Evolutionary conservation across 35 echinoderm and acorn worm genomes (phyloP).

Genomic region (Strongylocentrotus purpuratus): DNA sequence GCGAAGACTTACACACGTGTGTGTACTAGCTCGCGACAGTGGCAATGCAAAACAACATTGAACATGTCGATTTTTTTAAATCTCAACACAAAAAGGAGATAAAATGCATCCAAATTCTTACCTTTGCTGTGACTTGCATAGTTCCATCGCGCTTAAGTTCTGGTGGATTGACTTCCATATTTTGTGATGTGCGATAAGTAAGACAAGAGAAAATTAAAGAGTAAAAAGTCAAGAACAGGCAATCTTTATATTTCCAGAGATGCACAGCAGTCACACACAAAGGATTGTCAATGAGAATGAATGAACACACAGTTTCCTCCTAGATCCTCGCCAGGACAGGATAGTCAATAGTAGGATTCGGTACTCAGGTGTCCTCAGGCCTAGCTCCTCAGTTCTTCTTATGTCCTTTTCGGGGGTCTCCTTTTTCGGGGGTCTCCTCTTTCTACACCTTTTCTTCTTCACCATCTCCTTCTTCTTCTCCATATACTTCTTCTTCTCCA

Average conservation of each 20-base stretch:
- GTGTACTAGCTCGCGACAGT: not conserved
- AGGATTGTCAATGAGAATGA: slow-evolving; percentile 51
- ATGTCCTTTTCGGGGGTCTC: no score
- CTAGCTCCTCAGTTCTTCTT: no score
- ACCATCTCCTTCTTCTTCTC: no score
- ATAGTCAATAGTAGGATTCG: not conserved
- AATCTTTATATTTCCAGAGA: slow-evolving; percentile 33
- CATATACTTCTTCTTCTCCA: no score
- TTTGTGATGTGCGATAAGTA: slow-evolving; percentile 12
- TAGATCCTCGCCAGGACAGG: slow-evolving; percentile 7
- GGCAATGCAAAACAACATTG: slow-evolving; percentile 23
- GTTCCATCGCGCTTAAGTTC: slow-evolving; percentile 55
- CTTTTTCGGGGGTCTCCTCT: no score
- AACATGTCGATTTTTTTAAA: not conserved
- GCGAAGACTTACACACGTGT: not conserved
- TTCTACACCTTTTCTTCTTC: no score
- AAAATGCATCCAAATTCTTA: slow-evolving; percentile 4
- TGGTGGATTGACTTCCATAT: slow-evolving; percentile 52
- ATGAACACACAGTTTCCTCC: slow-evolving; percentile 40
- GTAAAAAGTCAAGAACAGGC: slow-evolving; percentile 35
- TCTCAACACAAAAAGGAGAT: slow-evolving; percentile 34
- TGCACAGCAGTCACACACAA: slow-evolving; percentile 29
- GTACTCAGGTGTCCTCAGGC: no score
- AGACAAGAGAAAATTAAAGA: slow-evolving; percentile 36
- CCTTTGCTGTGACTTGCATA: slow-evolving; percentile 61